phyloP scores from a whole-genome alignment of 2,888 invertebrate species.

The Apamea monoglypha region DNA sequence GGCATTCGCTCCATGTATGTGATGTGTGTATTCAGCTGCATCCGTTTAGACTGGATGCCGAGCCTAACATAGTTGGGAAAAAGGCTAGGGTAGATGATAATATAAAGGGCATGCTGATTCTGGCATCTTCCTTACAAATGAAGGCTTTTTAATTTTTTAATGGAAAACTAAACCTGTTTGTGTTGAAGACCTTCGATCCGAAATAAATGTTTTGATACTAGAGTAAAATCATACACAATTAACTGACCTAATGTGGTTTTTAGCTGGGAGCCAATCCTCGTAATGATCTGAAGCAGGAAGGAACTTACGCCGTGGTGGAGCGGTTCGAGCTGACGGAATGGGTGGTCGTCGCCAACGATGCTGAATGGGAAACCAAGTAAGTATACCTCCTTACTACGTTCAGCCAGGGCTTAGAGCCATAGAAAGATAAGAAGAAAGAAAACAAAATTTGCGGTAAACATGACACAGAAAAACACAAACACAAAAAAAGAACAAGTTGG shows the following conservation, averaged over 20 bases:
- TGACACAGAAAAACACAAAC: not conserved
- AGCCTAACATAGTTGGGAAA: no score
- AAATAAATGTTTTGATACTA: not conserved
- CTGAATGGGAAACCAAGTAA: slow-evolving; percentile 95
- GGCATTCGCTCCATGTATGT: no score
- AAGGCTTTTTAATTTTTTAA: not conserved
- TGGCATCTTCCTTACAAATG: not conserved
- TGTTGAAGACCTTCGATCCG: not conserved
- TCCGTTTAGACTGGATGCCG: no score
- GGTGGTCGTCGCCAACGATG: slow-evolving; percentile 93
- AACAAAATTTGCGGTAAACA: not conserved
- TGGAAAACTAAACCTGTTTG: no score
- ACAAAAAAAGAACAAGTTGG: not conserved
- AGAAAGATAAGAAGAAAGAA: not conserved
- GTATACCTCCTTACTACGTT: slow-evolving; percentile 50
- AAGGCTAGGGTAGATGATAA: no score
- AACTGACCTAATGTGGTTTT: not conserved
- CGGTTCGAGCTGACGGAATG: slow-evolving; percentile 89
- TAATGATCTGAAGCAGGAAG: slow-evolving; percentile 92
- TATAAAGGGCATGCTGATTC: not conserved
- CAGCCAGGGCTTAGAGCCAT: not conserved
- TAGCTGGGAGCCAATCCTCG: slow-evolving; percentile 94
- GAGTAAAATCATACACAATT: not conserved
- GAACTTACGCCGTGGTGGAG: slow-evolving; percentile 92
- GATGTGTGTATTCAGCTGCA: no score